Conservation (phyloP, 2,113 vertebrate species). For the Pimephales promelas region DNA sequence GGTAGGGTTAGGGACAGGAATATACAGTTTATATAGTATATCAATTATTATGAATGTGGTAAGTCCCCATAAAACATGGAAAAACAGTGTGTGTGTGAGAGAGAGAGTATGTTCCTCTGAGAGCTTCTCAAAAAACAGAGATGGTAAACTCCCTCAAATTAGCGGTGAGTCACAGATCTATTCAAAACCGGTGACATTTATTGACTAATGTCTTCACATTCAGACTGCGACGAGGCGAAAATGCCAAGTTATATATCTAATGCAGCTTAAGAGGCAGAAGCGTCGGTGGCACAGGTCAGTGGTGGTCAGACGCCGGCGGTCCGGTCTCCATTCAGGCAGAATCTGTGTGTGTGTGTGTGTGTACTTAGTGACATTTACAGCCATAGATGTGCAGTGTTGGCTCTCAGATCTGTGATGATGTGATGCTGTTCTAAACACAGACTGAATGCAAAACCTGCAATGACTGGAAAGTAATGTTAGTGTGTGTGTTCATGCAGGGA, state of each 20-base stretch:
- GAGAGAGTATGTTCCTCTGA: neutral
- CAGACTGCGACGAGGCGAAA: slow-evolving; percentile 44
- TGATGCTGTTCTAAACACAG: neutral
- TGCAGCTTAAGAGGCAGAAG: slow-evolving; percentile 42
- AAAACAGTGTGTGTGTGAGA: too few species aligned
- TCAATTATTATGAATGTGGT: too few species aligned
- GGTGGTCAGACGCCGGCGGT: neutral
- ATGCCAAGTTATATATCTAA: slow-evolving; percentile 40
- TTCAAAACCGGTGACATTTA: slow-evolving; percentile 53
- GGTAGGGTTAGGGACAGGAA: too few species aligned
- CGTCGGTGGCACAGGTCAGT: slow-evolving; percentile 43
- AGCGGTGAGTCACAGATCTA: slow-evolving; percentile 2
- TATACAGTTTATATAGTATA: too few species aligned
- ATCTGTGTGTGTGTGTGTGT: slow-evolving; percentile 34
- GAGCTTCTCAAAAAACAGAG: neutral
- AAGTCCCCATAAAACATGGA: too few species aligned
- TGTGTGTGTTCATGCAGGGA: neutral
- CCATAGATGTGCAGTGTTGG: slow-evolving; percentile 41
- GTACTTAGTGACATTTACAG: slow-evolving; percentile 71
- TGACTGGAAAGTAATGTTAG: neutral
- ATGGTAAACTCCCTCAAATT: slow-evolving; percentile 4
- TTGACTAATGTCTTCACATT: slow-evolving; percentile 52
- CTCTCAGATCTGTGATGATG: neutral
- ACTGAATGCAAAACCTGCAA: neutral
- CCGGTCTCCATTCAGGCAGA: slow-evolving; percentile 51